Base-by-base conservation (phyloP, 2,888 invertebrate species). In the Amphimallon solstitiale region DNA sequence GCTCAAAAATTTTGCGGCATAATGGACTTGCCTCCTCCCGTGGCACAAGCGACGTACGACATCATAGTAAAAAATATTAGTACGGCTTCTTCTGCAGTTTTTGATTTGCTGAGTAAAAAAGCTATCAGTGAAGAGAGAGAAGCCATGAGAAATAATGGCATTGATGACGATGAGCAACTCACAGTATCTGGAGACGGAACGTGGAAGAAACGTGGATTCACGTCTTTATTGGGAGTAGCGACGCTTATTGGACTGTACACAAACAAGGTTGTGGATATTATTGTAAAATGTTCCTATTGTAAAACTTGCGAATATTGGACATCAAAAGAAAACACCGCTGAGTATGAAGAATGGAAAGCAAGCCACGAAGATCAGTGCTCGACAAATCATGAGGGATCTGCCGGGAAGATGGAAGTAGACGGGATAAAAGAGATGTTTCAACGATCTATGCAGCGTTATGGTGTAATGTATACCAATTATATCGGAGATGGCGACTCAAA, bases 401-500 rank as follows among this genome's bases (percentile, higher is more conserved):
- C 59, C 17, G 59, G 43, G 23, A 59, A 59, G 43, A 59, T 59
- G 59, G 59, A 59, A 59, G 59, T 59, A 10, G 59, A 21, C 14
- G 59, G 19, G 40, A 43, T 59, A 23, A 59, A 43, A 29, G 59
- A 23, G 15, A 23, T 59, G 43, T 43, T 59, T 59, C 23, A 38
- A 38, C 38, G 59, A 43, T 59, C 51, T 43, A 15, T 37, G 35
- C 46, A 62, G 38, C 17, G 63, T 62, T 54, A 61, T 61, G 64
- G 51, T 19, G 66, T 64, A 6, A 62, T 52, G 29, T 73, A 70
- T 51, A 29, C 4, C 6, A 73, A 68, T 54, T 73, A 71, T 37
- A 72, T 73, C 51, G 73, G 73, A 19, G 72, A 73, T 49, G 72
- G 70, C 14, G 72, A 71, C 60, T 69, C 69, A 14, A 73, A 74